A percentile compares a stretch with the other conserved stretches of the same genome.
phyloP scores from a whole-genome alignment of 2,113 vertebrate genomes.

The Chrysemys picta region DNA sequence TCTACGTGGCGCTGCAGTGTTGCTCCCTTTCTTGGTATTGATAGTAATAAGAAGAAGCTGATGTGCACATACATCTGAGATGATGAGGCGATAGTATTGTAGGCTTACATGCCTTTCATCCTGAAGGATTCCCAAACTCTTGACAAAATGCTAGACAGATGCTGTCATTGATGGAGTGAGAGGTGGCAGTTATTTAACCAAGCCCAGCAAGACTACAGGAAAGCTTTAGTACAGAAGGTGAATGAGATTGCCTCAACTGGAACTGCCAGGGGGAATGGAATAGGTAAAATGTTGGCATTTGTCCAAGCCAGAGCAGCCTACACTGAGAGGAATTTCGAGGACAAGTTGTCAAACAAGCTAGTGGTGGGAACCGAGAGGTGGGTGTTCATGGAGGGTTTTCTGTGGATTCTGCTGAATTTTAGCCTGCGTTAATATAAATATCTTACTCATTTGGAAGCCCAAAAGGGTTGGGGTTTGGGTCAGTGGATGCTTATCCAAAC shows the following conservation, averaged over 20 bases:
- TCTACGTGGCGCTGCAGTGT: neutral
- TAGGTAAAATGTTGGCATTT: neutral
- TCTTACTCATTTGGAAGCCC: neutral
- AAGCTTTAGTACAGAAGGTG: neutral
- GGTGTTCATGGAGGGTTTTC: constrained; percentile 9
- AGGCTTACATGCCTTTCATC: neutral
- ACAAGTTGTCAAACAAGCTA: constrained; percentile 6
- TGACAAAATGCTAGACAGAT: constrained; percentile 8
- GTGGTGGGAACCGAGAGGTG: neutral
- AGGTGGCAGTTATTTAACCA: neutral
- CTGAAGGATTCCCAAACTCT: constrained; percentile 13
- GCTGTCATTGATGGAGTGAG: neutral
- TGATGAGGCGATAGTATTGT: neutral
- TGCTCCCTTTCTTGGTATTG: neutral
- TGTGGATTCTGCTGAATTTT: neutral
- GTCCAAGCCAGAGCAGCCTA: neutral
- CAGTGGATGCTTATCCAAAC: neutral
- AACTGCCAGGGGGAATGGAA: neutral
- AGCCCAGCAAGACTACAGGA: neutral
- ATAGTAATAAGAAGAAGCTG: neutral
- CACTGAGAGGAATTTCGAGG: neutral
- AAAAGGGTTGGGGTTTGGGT: neutral
- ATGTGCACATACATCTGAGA: neutral
- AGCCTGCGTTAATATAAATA: neutral
- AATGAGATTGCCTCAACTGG: constrained; percentile 1